Evolutionary conservation across 2,888 invertebrate species (phyloP).

Genomic region (Drosophila mimica): DNA sequence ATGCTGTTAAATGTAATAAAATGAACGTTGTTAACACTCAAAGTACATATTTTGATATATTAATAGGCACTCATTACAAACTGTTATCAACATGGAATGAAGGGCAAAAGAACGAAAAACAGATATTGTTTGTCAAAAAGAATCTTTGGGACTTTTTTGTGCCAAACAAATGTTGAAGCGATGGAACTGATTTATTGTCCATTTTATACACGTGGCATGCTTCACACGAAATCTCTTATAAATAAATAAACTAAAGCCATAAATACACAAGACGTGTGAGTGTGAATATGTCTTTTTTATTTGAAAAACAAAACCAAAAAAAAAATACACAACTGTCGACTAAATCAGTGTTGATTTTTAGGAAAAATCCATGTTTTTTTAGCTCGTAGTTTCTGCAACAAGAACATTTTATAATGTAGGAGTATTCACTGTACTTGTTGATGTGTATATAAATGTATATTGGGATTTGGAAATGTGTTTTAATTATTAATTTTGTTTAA

Average conservation of each 20-base stretch:
- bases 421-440: neutral
- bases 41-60: neutral
- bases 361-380: neutral
- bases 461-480: neutral
- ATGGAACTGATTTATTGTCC: slow-evolving; percentile 46
- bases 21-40: neutral
- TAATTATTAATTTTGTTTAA: neutral
- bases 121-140: neutral
- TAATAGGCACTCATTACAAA: neutral
- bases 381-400: neutral
- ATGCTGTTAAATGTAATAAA: slow-evolving; percentile 1
- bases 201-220: slow-evolving; percentile 57
- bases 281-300: neutral
- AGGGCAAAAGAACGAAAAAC: slow-evolving; percentile 4
- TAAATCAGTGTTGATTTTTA: neutral
- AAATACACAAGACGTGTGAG: slow-evolving; percentile 30
- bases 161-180: slow-evolving; percentile 15
- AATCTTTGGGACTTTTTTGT: slow-evolving; percentile 11
- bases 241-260: slow-evolving; percentile 34
- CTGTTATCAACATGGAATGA: slow-evolving; percentile 8
- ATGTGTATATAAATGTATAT: neutral
- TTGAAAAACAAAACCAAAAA: neutral
- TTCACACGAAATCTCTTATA: slow-evolving; percentile 49
- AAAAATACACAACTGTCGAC: neutral
- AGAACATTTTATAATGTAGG: neutral